Base-by-base conservation (phyloP, 2,797 vertebrate species). In the Sebastes baramenuke region DNA sequence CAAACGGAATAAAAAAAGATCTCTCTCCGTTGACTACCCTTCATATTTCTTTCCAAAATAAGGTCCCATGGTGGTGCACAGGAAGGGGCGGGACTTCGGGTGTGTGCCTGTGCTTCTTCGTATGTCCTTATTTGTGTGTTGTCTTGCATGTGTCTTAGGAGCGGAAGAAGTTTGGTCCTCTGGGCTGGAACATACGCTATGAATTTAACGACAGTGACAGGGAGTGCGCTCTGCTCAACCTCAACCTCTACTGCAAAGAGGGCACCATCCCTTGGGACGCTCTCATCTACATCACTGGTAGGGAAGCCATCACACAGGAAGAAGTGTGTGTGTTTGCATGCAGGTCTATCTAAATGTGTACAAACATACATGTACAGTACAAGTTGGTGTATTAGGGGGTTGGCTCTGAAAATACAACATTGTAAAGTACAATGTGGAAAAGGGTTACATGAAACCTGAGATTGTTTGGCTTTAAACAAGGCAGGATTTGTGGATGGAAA, bases 161-260 rank as follows among this genome's bases (percentile, higher is more conserved):
- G 79, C 95, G 96, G 67, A 97, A 96, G 81, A 97, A 96, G 83
- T 97, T 97, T 88, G 95, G 92, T 9, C 93, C 96, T 67, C 95
- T 96, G 83, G 95, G 96, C 82, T 97, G 97, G 96, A 98, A 96
- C 91, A 97, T 97, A 72, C 94, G 93, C 78, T 97, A 96, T 76
- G 96, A 97, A 81, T 98, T 97, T 89, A 97, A 86, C 13, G 96
- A 96, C 83, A 96, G 95, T 56, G 96, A 96, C 88, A 94, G 97
- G 86, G 97, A 97, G 85, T 97, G 96, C 75, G 93, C 95, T 68
- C 94, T 97, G 30, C 92, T 97, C 80, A 96, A 96, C 90, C 92
- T 97, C 27, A 95, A 96, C 86, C 93, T 96, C 27, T 96, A 95
- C 80, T 97, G 96, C 81, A 95, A 95, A 77, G 88, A 94, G 49